These are phyloP conservation scores for Camponotus fellah DNA, from an alignment of 2,888 invertebrate species.

Conservation along the genomic window DNA sequence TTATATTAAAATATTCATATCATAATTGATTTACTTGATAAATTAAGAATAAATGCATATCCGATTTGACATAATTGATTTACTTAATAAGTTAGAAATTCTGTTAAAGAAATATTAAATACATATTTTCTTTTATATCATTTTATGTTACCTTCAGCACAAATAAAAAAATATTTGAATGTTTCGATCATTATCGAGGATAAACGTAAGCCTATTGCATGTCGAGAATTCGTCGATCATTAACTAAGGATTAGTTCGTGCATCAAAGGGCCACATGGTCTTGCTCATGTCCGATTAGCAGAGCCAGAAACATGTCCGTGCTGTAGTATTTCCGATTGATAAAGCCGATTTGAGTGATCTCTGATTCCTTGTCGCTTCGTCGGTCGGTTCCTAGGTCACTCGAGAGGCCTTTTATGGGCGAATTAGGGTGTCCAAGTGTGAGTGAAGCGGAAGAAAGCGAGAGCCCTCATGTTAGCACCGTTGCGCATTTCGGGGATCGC, in stretches of 20 bases:
- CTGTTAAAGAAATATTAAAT: background rate
- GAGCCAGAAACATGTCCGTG: slow-evolving; percentile 19
- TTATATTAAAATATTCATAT: background rate
- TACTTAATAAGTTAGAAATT: background rate
- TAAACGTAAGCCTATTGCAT: background rate
- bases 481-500: slow-evolving; percentile 72
- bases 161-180: background rate
- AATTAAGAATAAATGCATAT: background rate
- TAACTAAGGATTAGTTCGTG: background rate
- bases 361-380: slow-evolving; percentile 56
- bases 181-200: background rate
- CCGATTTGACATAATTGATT: too few relatives aligned
- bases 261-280: background rate
- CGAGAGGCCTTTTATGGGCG: slow-evolving; percentile 62
- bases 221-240: background rate
- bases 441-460: slow-evolving; percentile 59
- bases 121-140: background rate
- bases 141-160: background rate
- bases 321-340: slow-evolving; percentile 65
- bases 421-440: slow-evolving; percentile 47
- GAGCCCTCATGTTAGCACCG: slow-evolving; percentile 67
- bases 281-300: slow-evolving; percentile 42
- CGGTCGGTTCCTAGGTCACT: slow-evolving; percentile 29
- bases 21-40: background rate
- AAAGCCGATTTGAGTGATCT: slow-evolving; percentile 64